Evolutionary conservation across 2,888 invertebrate species (phyloP).

Genomic region (Pandemis cinnamomeana): DNA sequence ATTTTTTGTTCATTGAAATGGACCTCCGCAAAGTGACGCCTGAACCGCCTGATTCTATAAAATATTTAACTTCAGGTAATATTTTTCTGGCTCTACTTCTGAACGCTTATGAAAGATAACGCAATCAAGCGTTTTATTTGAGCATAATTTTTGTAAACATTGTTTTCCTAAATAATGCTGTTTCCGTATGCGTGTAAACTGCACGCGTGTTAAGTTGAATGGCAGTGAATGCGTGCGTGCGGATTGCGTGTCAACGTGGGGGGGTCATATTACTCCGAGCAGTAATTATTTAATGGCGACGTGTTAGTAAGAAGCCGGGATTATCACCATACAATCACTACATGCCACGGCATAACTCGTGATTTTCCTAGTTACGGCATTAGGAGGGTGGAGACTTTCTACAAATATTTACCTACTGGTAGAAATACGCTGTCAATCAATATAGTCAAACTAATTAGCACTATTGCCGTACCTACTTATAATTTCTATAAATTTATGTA

Average conservation of each 20-base stretch:
- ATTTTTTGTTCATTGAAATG: no score
- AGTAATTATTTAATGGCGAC: constrained; percentile 21
- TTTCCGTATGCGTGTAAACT: constrained; percentile 1
- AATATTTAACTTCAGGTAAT: no score
- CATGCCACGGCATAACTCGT: neutral
- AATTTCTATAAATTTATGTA: neutral
- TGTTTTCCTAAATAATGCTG: constrained; percentile 1
- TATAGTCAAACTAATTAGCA: no score
- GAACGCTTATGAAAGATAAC: no score
- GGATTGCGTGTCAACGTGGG: constrained; percentile 21
- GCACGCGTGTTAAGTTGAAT: constrained; percentile 29
- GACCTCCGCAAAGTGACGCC: no score
- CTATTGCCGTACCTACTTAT: neutral
- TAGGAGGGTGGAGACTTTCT: neutral
- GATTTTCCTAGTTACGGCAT: neutral
- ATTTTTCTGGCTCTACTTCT: no score
- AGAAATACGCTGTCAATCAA: no score
- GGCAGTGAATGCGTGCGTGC: constrained; percentile 27
- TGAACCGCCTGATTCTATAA: no score
- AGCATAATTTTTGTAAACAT: neutral
- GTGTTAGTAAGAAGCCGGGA: constrained; percentile 8
- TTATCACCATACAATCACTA: neutral
- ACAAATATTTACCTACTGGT: no score
- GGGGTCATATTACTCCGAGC: constrained; percentile 15
- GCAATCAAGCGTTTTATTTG: neutral